Evolutionary conservation across 2,113 vertebrate species (phyloP).

Genomic region (Oophaga pumilio): DNA sequence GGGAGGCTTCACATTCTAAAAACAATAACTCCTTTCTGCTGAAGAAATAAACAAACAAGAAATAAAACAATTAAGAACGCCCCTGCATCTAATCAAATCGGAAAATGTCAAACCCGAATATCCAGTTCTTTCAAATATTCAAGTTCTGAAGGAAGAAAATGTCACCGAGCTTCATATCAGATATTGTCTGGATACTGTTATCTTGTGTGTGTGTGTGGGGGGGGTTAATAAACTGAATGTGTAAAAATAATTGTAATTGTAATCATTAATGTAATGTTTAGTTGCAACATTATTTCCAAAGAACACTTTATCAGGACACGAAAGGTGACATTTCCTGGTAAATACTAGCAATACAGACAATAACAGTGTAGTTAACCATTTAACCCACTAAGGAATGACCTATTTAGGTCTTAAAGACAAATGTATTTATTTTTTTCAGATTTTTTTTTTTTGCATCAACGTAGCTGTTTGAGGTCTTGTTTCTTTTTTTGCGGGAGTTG

Average conservation of each 20-base stretch:
- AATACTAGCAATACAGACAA: neutral
- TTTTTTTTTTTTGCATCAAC: too few species aligned
- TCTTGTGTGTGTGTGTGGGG: too few species aligned
- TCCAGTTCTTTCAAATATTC: slow-evolving; percentile 25
- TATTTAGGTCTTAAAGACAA: too few species aligned
- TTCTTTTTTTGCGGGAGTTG: too few species aligned
- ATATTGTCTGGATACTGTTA: neutral
- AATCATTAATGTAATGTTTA: neutral
- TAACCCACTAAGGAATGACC: too few species aligned
- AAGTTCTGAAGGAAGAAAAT: neutral
- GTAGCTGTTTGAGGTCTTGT: too few species aligned
- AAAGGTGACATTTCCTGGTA: neutral
- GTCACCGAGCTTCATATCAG: neutral
- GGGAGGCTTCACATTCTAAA: slow-evolving; percentile 50
- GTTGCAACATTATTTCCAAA: neutral
- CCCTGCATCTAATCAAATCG: slow-evolving; percentile 33
- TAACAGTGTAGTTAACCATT: too few species aligned
- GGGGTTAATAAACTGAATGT: neutral
- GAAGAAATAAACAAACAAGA: slow-evolving; percentile 55
- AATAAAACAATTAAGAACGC: slow-evolving; percentile 51
- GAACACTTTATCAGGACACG: neutral
- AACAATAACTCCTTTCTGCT: slow-evolving; percentile 54
- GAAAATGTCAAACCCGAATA: slow-evolving; percentile 5
- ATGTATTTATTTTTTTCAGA: too few species aligned
- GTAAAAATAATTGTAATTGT: neutral